Percentiles rank a stretch among this genome's conserved stretches.
phyloP scores from a whole-genome alignment of 35 echinoderm and acorn worm species.

The Apostichopus japonicus region DNA sequence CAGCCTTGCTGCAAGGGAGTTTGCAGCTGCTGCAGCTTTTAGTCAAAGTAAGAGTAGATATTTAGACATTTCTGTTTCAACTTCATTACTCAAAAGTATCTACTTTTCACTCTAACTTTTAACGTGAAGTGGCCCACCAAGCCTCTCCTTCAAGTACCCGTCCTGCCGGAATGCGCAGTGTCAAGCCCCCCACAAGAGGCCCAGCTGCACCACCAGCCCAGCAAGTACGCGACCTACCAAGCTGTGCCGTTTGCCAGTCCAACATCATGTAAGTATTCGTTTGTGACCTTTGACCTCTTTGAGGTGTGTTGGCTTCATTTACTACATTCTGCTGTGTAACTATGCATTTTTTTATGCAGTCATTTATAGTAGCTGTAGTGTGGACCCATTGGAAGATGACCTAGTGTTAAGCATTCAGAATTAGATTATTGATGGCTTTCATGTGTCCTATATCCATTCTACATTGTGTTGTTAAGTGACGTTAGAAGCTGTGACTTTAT shows the following conservation, averaged over 20 bases:
- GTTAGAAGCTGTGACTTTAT: not conserved
- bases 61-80: not conserved
- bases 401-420: not conserved
- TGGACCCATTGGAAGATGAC: not conserved
- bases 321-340: conserved; percentile 18
- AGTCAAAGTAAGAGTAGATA: no score
- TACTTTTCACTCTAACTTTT: not conserved
- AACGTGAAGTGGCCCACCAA: conserved; percentile 38
- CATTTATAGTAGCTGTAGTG: conserved; percentile 13
- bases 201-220: conserved; percentile 46
- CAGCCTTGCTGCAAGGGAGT: no score
- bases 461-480: not conserved
- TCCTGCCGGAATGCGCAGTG: conserved; percentile 68
- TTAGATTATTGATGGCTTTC: not conserved
- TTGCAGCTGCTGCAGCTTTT: no score
- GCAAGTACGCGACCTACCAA: conserved; percentile 48
- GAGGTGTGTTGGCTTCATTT: conserved; percentile 41
- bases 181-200: conserved; percentile 65
- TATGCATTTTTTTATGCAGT: conserved; percentile 45
- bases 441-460: conserved; percentile 5
- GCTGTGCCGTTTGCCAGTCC: conserved; percentile 47
- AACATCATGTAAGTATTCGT: conserved; percentile 52
- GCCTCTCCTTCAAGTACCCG: not conserved
- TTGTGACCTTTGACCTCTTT: not conserved
- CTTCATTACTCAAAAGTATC: not conserved